A percentile compares a stretch with the other conserved stretches of the same genome.
Conservation (phyloP, 1,140 invertebrate species). For the Caenorhabditis remanei region DNA sequence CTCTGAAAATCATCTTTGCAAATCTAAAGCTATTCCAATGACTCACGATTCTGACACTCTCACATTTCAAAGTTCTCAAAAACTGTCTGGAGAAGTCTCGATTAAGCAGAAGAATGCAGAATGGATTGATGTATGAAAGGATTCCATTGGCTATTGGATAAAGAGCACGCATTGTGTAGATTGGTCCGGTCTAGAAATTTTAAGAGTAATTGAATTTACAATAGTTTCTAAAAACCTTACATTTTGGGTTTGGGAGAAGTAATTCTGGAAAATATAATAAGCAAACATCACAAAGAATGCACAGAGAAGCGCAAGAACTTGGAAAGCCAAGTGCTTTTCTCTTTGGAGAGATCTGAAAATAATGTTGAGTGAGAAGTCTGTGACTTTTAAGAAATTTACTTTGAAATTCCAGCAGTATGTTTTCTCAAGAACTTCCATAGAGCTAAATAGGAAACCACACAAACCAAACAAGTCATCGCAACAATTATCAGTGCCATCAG, state of each 20-base stretch:
- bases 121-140: constrained; percentile 31
- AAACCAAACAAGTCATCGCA: constrained; percentile 24
- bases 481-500: constrained; percentile 27
- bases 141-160: constrained; percentile 36
- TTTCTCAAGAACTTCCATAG: constrained; percentile 11
- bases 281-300: constrained; percentile 46
- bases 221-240: neutral
- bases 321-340: constrained; percentile 30
- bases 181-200: constrained; percentile 12
- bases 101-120: constrained; percentile 12
- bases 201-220: too few relatives aligned
- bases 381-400: neutral
- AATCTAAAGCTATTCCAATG: neutral
- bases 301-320: constrained; percentile 36
- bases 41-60: constrained; percentile 18
- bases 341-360: constrained; percentile 10
- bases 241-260: constrained; percentile 37
- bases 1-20: neutral
- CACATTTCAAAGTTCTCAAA: constrained; percentile 16
- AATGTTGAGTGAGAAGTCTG: too few relatives aligned
- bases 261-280: constrained; percentile 31
- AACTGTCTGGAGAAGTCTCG: constrained; percentile 25
- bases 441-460: neutral
- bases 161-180: constrained; percentile 32
- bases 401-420: constrained; percentile 1